Conservation (phyloP, 2,888 invertebrate species). For the Nephrotoma guestfalica region DNA sequence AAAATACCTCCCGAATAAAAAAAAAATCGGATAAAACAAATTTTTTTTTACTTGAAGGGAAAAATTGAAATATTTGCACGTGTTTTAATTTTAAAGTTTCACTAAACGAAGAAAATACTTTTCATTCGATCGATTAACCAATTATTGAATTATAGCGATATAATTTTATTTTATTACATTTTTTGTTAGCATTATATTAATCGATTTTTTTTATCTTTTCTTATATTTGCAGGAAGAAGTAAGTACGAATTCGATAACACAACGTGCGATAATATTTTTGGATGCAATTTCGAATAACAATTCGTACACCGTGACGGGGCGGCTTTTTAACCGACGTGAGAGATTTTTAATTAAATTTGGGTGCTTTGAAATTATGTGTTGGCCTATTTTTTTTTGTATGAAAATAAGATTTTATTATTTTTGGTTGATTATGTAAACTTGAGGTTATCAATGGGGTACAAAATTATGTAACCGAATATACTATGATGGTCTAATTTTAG, state of each 20-base stretch:
- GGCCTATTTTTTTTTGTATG: too few species aligned
- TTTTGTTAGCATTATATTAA: neutral
- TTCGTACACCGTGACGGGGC: neutral
- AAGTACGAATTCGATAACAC: neutral
- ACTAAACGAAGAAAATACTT: neutral
- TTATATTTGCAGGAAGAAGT: neutral
- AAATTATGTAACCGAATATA: too few species aligned
- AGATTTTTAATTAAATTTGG: too few species aligned
- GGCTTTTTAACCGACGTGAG: neutral
- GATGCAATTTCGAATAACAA: neutral
- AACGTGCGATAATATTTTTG: neutral
- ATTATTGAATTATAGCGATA: neutral
- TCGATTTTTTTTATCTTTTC: neutral
- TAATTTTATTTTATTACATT: neutral
- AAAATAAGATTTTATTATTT: too few species aligned
- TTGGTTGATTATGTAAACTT: too few species aligned
- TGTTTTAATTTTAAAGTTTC: neutral
- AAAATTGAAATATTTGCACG: neutral
- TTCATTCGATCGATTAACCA: neutral
- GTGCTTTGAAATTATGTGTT: too few species aligned
- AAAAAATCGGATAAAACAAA: neutral
- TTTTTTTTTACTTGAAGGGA: neutral
- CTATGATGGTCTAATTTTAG: too few species aligned
- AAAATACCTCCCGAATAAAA: neutral
- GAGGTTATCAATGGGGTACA: too few species aligned